A percentile compares a stretch with the other conserved stretches of the same genome.
These are phyloP conservation scores for Ceratitis capitata DNA, from an alignment of 1,140 invertebrate genomes.

Conservation along the genomic window DNA sequence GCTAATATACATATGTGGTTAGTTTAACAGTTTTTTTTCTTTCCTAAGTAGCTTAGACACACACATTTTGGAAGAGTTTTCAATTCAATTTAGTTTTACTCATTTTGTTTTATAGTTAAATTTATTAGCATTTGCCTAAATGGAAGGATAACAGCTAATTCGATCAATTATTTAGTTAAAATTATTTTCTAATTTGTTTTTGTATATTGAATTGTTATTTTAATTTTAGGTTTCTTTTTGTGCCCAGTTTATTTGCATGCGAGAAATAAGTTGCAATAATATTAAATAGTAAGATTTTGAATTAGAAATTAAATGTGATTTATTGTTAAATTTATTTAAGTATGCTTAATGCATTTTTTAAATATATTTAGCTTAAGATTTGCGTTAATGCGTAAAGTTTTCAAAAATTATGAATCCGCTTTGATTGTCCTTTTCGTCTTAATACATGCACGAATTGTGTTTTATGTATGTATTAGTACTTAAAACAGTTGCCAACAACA, in stretches of 20 bases:
- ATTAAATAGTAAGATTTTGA: background rate
- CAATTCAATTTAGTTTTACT: background rate
- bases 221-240: too few relatives aligned
- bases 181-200: background rate
- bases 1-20: background rate
- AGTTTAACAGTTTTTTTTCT: background rate
- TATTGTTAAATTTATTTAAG: background rate
- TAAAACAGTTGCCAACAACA: background rate
- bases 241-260: background rate
- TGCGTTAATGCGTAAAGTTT: background rate
- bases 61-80: conserved; percentile 21
- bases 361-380: background rate
- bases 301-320: background rate
- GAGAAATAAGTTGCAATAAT: background rate
- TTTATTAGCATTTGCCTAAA: background rate
- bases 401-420: conserved; percentile 8
- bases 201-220: background rate
- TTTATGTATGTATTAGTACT: too few relatives aligned
- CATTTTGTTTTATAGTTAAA: background rate
- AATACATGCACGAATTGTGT: conserved; percentile 20
- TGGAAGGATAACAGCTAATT: conserved; percentile 26
- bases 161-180: background rate
- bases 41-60: conserved; percentile 6
- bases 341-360: background rate
- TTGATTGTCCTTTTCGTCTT: conserved; percentile 30